Percentiles rank a stretch among this genome's conserved stretches.
Evolutionary conservation across 2,888 invertebrate genomes (phyloP).

Genomic region (Clusia tigrina): DNA sequence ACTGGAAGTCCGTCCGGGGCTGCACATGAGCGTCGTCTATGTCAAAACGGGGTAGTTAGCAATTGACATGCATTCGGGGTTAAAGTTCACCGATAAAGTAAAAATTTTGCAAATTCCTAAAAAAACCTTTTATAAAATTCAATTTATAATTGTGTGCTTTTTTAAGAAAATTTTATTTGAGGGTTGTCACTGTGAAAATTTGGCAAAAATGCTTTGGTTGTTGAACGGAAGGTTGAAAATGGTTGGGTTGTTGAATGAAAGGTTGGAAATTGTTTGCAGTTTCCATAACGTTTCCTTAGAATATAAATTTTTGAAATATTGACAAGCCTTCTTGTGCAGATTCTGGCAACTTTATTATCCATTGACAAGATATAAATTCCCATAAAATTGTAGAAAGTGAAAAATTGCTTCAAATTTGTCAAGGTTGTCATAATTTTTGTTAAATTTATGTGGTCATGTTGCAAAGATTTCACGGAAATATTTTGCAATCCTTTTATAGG

Average conservation of each 20-base stretch:
- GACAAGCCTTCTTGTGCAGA: background rate
- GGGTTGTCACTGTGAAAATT: conserved; percentile 6
- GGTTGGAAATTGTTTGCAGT: too few relatives aligned
- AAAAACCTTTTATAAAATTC: background rate
- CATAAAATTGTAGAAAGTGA: background rate
- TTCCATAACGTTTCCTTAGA: too few relatives aligned
- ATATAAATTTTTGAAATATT: conserved; percentile 3
- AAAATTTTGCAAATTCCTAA: conserved; percentile 1
- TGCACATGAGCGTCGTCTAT: too few relatives aligned
- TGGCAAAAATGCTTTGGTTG: background rate
- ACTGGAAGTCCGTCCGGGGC: too few relatives aligned
- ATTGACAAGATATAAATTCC: background rate
- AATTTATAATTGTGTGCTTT: background rate
- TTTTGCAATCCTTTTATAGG: background rate
- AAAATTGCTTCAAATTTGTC: background rate
- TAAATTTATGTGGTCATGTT: background rate
- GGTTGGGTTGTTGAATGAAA: too few relatives aligned
- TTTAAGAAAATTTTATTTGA: background rate
- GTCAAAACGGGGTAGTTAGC: too few relatives aligned
- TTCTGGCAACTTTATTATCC: background rate
- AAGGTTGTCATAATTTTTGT: conserved; percentile 1
- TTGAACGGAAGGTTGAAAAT: too few relatives aligned
- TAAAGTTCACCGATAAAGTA: background rate
- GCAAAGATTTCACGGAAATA: background rate
- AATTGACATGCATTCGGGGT: conserved; percentile 3